Conservation (phyloP, 2,797 vertebrate species). For the Remorina albescens region DNA sequence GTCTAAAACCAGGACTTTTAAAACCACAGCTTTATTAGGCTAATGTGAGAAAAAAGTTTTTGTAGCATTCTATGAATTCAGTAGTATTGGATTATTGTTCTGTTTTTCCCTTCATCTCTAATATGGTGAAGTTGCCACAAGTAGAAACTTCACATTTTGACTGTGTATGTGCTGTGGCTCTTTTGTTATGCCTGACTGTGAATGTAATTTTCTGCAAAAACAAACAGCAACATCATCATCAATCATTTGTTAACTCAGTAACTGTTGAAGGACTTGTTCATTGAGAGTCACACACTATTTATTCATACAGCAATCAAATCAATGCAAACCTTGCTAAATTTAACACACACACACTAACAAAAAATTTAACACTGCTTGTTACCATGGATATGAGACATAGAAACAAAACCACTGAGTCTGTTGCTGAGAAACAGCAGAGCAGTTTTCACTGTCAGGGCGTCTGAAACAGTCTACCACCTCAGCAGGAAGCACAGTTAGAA, state of each 20-base stretch:
- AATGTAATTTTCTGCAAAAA: conserved; percentile 32
- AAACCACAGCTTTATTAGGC: no score
- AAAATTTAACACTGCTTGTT: conserved; percentile 53
- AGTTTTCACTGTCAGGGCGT: conserved; percentile 61
- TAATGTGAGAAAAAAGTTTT: background rate
- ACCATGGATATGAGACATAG: conserved; percentile 63
- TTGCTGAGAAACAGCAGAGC: conserved; percentile 76
- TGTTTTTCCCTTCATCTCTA: background rate
- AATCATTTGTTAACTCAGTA: conserved; percentile 8
- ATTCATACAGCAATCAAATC: no score
- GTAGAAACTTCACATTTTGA: conserved; percentile 12
- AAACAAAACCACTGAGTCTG: conserved; percentile 59
- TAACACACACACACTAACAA: no score
- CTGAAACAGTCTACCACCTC: conserved; percentile 48
- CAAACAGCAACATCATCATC: conserved; percentile 10
- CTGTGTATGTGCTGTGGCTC: background rate
- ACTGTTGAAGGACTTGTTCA: conserved; percentile 31
- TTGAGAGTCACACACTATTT: conserved; percentile 38
- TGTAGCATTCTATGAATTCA: background rate
- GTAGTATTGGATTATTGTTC: background rate
- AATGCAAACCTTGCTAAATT: conserved; percentile 51
- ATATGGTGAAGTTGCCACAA: background rate
- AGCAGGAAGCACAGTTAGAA: conserved; percentile 50
- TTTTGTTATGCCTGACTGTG: conserved; percentile 25
- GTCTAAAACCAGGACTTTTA: no score